Conservation (phyloP, 2,797 vertebrate genomes). For the Rhinichthys osculus region DNA sequence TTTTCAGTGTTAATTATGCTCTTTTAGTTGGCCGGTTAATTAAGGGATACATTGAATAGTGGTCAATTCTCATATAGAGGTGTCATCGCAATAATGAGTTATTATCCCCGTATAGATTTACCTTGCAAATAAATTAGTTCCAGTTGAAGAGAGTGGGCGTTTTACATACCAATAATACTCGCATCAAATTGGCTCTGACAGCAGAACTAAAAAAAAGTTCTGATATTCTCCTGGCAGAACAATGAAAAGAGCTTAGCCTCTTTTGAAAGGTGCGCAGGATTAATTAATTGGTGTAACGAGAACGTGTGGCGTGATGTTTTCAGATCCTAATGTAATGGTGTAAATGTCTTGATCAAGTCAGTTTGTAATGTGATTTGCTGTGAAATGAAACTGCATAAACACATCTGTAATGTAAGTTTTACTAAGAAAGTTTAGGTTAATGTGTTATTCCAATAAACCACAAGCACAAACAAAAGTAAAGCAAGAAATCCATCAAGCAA, state of each 20-base stretch:
- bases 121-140: constrained; percentile 39
- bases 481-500: background rate
- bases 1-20: constrained; percentile 28
- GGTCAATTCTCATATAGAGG: constrained; percentile 35
- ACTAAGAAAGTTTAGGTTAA: constrained; percentile 5
- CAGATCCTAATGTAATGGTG: background rate
- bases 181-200: constrained; percentile 55
- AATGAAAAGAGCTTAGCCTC: constrained; percentile 17
- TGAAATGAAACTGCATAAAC: background rate
- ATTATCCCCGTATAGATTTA: constrained; percentile 37
- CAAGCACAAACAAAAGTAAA: background rate
- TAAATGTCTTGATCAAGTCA: constrained; percentile 8
- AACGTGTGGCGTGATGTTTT: constrained; percentile 23
- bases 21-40: constrained; percentile 32
- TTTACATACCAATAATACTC: constrained; percentile 42
- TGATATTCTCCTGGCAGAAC: constrained; percentile 24
- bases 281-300: constrained; percentile 15
- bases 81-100: constrained; percentile 48
- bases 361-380: background rate
- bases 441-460: constrained; percentile 13
- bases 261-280: constrained; percentile 6
- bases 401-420: constrained; percentile 6
- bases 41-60: constrained; percentile 23
- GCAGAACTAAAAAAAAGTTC: constrained; percentile 32
- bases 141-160: constrained; percentile 48